A percentile compares a stretch with the other conserved stretches of the same genome.
Evolutionary conservation across 2,888 invertebrate species (phyloP).

Genomic region (Ernsta delagoae): DNA sequence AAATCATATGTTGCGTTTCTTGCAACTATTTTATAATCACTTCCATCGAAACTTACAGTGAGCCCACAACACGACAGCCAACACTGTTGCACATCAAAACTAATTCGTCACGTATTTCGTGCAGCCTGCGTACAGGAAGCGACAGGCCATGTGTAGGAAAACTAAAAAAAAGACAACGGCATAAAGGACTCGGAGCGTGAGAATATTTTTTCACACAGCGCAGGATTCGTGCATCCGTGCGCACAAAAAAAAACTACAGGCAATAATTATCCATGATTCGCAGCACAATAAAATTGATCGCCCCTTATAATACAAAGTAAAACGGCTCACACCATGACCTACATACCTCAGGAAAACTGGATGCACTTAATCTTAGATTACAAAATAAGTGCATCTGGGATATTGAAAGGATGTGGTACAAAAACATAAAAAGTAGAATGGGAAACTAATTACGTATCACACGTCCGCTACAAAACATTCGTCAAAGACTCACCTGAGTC

Average conservation of each 20-base stretch:
- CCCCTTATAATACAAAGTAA: constrained; percentile 58
- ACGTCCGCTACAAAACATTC: constrained; percentile 54
- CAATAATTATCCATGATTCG: constrained; percentile 52
- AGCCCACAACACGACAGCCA: constrained; percentile 18
- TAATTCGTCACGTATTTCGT: constrained; percentile 47
- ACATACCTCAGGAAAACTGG: constrained; percentile 50
- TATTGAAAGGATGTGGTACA: constrained; percentile 62
- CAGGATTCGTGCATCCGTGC: constrained; percentile 63
- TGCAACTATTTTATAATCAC: constrained; percentile 16
- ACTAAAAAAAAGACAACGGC: constrained; percentile 53
- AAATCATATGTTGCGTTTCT: constrained; percentile 55
- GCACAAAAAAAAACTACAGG: constrained; percentile 57
- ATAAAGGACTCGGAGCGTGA: constrained; percentile 64
- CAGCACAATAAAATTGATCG: constrained; percentile 57
- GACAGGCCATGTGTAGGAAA: constrained; percentile 56
- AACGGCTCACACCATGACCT: constrained; percentile 51
- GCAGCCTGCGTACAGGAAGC: constrained; percentile 62
- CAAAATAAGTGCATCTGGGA: constrained; percentile 60
- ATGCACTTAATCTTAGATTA: constrained; percentile 68
- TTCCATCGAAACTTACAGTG: constrained; percentile 16
- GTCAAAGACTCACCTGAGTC: constrained; percentile 56
- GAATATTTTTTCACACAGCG: constrained; percentile 64
- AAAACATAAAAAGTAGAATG: constrained; percentile 72
- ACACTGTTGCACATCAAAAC: constrained; percentile 37
- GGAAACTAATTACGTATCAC: constrained; percentile 68